Conservation (phyloP, 1,140 invertebrate species). For the Harpegnathos saltator region DNA sequence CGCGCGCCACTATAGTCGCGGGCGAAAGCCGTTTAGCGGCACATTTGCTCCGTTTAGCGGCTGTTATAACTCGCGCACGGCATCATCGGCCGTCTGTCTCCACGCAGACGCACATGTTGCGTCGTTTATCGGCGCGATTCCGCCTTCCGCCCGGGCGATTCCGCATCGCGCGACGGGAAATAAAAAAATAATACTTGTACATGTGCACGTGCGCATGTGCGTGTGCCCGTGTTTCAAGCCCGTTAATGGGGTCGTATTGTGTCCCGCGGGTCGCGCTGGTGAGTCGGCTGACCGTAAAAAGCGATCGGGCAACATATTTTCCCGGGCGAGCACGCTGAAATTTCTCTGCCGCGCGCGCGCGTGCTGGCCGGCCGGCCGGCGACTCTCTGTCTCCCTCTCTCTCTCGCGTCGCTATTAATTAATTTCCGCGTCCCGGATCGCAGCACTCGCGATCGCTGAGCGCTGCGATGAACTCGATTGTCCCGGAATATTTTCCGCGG, state of each 20-base stretch:
- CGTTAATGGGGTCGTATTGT: constrained; percentile 31
- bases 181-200: neutral
- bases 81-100: constrained; percentile 28
- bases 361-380: neutral
- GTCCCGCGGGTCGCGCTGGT: neutral
- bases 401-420: constrained; percentile 39
- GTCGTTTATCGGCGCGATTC: constrained; percentile 18
- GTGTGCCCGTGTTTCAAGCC: neutral
- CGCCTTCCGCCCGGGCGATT: constrained; percentile 23
- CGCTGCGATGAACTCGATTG: constrained; percentile 8
- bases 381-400: too few relatives aligned
- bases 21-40: constrained; percentile 26
- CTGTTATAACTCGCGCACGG: constrained; percentile 32
- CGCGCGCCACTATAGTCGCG: neutral
- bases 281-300: neutral
- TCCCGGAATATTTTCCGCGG: neutral
- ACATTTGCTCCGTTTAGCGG: constrained; percentile 24
- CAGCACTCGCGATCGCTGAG: constrained; percentile 11
- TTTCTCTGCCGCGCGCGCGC: too few relatives aligned
- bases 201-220: too few relatives aligned
- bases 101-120: constrained; percentile 32
- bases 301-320: constrained; percentile 58
- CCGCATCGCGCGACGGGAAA: neutral
- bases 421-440: constrained; percentile 41
- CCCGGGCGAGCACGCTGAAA: constrained; percentile 12